These are phyloP conservation scores for Taurulus bubalis DNA, from an alignment of 2,113 vertebrate species.

Conservation along the genomic window DNA sequence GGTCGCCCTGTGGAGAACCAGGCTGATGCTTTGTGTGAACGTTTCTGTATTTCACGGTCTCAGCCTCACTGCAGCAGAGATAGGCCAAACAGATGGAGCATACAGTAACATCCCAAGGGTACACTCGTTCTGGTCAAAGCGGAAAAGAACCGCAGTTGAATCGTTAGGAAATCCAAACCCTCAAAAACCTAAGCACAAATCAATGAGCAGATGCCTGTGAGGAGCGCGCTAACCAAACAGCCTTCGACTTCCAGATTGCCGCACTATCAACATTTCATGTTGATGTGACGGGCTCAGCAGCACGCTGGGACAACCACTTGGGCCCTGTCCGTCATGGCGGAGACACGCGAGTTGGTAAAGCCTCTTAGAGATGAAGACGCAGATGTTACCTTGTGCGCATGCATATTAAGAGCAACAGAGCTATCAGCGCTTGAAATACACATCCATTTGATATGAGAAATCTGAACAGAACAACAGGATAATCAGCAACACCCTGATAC, in stretches of 20 bases:
- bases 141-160: constrained; percentile 81
- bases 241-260: constrained; percentile 75
- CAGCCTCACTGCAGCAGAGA: constrained; percentile 38
- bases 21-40: constrained; percentile 7
- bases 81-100: constrained; percentile 50
- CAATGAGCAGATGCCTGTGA: constrained; percentile 80
- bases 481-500: constrained; percentile 40
- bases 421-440: constrained; percentile 32
- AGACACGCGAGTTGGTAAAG: constrained; percentile 55
- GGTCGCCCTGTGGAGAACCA: constrained; percentile 13
- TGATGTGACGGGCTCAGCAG: constrained; percentile 68
- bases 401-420: constrained; percentile 33
- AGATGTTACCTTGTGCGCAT: constrained; percentile 31
- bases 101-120: constrained; percentile 69
- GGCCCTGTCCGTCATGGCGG: constrained; percentile 67
- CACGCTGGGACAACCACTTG: constrained; percentile 64
- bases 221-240: constrained; percentile 71
- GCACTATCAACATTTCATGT: constrained; percentile 80
- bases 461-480: constrained; percentile 46
- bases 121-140: constrained; percentile 79
- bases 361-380: constrained; percentile 65
- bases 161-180: constrained; percentile 81
- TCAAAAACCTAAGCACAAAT: constrained; percentile 81
- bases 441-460: constrained; percentile 57
- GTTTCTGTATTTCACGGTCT: constrained; percentile 37